A percentile compares a stretch with the other conserved stretches of the same genome.
These are phyloP conservation scores for Microplitis manilae DNA, from an alignment of 2,888 invertebrate species.

Conservation along the genomic window DNA sequence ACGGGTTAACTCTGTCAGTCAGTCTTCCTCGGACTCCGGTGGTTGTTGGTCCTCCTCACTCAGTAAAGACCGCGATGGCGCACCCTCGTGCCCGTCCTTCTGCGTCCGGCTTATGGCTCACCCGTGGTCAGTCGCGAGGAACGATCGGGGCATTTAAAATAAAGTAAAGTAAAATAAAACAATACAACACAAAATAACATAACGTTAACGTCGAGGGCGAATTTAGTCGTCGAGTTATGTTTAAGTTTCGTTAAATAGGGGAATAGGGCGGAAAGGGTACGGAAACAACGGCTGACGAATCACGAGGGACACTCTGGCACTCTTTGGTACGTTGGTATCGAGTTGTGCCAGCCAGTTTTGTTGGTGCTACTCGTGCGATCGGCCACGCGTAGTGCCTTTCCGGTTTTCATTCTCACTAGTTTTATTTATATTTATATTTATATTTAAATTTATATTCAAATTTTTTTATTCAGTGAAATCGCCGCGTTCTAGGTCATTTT, in stretches of 20 bases:
- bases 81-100: slow-evolving; percentile 14
- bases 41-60: slow-evolving; percentile 44
- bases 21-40: slow-evolving; percentile 53
- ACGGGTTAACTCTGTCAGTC: slow-evolving; percentile 46
- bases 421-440: neutral
- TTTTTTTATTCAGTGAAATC: neutral
- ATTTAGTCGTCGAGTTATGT: neutral
- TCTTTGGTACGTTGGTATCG: slow-evolving; percentile 42
- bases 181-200: slow-evolving; percentile 1
- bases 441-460: neutral
- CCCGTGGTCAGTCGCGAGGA: slow-evolving; percentile 16
- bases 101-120: slow-evolving; percentile 7
- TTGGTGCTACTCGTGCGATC: slow-evolving; percentile 56
- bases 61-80: slow-evolving; percentile 15
- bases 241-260: neutral
- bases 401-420: slow-evolving; percentile 20
- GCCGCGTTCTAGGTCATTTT: neutral
- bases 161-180: neutral
- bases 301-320: slow-evolving; percentile 43
- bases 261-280: slow-evolving; percentile 16
- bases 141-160: slow-evolving; percentile 6
- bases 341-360: slow-evolving; percentile 54
- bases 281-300: slow-evolving; percentile 43
- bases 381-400: slow-evolving; percentile 49
- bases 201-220: neutral